phyloP scores from a whole-genome alignment of 2,113 vertebrate species.

The Gopherus evgoodei region DNA sequence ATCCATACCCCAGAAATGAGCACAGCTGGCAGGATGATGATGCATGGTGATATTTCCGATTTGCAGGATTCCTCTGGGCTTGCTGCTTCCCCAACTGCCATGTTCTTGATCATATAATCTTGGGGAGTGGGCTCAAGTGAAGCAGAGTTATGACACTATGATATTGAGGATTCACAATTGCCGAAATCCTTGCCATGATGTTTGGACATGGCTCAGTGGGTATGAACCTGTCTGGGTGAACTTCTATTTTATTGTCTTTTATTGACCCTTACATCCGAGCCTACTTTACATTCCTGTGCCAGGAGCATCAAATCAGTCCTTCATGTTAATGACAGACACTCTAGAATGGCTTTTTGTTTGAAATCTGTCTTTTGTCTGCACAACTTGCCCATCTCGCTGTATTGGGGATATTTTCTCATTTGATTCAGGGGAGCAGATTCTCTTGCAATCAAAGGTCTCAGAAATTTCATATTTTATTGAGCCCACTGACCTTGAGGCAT shows the following conservation, averaged over 20 bases:
- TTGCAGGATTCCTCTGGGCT: background rate
- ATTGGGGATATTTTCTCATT: background rate
- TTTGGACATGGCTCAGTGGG: background rate
- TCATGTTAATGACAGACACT: background rate
- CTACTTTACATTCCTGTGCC: background rate
- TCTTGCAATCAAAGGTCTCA: background rate
- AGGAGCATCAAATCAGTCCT: background rate
- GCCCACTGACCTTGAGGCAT: background rate
- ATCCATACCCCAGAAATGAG: background rate
- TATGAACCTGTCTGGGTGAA: background rate
- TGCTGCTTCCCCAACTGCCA: background rate
- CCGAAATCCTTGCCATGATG: conserved; percentile 6
- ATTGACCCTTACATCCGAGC: background rate
- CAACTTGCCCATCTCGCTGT: background rate
- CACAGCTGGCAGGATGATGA: background rate
- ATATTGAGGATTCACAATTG: background rate
- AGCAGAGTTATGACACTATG: conserved; percentile 26
- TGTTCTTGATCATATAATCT: background rate
- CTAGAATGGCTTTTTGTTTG: background rate
- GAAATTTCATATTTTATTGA: background rate
- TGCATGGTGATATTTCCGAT: background rate
- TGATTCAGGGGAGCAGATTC: background rate
- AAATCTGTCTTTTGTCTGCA: background rate
- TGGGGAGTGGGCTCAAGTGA: background rate
- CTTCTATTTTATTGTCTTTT: conserved; percentile 1